Evolutionary conservation across 2,888 invertebrate genomes (phyloP), one percentile per base, ranked within the genome.

Genomic region (Drosophila flavopinicola): DNA sequence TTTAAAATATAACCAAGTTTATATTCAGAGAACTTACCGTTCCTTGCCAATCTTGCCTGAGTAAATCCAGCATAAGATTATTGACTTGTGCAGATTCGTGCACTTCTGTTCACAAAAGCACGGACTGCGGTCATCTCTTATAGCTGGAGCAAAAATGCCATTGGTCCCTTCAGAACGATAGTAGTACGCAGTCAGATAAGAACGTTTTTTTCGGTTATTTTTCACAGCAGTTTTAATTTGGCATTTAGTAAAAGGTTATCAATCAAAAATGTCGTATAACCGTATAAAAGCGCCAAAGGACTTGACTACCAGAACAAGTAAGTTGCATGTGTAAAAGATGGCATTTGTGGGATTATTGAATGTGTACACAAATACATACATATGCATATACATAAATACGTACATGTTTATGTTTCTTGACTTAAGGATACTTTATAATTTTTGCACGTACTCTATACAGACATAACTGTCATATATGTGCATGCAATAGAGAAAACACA

Each of bases 181-280:
- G 3, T 23, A 10, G n/a, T 10, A 32, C 41, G 15, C 17, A 9
- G 10, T 5, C 2, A 30, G 49, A 48, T 44, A 49, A 54, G 32
- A 49, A 27, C 44, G 6, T 0, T 1, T 2, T 27, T 13, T 13
- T 11, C 3, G 3, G 0, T 4, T 9, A 5, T 9, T 6, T 3
- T n/a, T n/a, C n/a, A n/a, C n/a, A n/a, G n/a, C n/a, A n/a, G n/a
- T n/a, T n/a, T n/a, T n/a, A n/a, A n/a, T n/a, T n/a, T n/a, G n/a
- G n/a, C n/a, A n/a, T n/a, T n/a, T n/a, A n/a, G n/a, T n/a, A n/a
- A n/a, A n/a, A n/a, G n/a, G n/a, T n/a, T 24, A 51, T 13, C 47
- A 33, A 10, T 37, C 10, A 37, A 39, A 15, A 10, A 68, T 68
- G 68, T 68, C 68, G n/a, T 68, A 68, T 39, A 68, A 61, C 24